A percentile compares a stretch with the other conserved stretches of the same genome.
phyloP scores from a whole-genome alignment of 2,797 vertebrate genomes.

The Silurus aristotelis region DNA sequence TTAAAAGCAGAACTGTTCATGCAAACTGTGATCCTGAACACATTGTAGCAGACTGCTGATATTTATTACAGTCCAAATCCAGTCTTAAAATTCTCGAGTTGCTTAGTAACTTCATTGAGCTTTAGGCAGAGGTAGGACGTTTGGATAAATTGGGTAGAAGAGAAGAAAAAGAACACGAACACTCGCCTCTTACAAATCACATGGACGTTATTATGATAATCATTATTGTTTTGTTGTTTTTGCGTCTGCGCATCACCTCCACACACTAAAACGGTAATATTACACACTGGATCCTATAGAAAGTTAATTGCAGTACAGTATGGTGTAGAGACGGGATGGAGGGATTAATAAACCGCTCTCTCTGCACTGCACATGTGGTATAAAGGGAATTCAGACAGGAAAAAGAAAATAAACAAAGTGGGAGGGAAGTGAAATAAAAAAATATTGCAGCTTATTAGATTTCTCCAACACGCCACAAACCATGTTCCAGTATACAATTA shows the following conservation, averaged over 20 bases:
- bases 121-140: too few species aligned
- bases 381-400: conserved; percentile 27
- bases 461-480: conserved; percentile 7
- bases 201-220: too few species aligned
- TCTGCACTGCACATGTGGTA: not conserved
- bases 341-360: conserved; percentile 34
- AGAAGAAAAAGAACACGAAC: too few species aligned
- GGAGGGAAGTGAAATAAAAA: not conserved
- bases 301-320: conserved; percentile 24
- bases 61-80: too few species aligned
- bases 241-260: not conserved
- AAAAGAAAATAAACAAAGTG: not conserved
- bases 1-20: too few species aligned
- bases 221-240: not conserved
- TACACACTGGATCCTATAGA: conserved; percentile 8
- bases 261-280: not conserved
- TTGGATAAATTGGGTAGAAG: too few species aligned
- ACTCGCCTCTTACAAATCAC: too few species aligned
- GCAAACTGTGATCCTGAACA: too few species aligned
- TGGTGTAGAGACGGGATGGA: conserved; percentile 9
- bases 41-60: too few species aligned
- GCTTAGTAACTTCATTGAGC: too few species aligned
- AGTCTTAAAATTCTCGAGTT: too few species aligned
- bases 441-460: conserved; percentile 29
- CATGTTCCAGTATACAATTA: conserved; percentile 11